phyloP scores from a whole-genome alignment of 2,888 invertebrate genomes.

The Sialis fuliginosa region DNA sequence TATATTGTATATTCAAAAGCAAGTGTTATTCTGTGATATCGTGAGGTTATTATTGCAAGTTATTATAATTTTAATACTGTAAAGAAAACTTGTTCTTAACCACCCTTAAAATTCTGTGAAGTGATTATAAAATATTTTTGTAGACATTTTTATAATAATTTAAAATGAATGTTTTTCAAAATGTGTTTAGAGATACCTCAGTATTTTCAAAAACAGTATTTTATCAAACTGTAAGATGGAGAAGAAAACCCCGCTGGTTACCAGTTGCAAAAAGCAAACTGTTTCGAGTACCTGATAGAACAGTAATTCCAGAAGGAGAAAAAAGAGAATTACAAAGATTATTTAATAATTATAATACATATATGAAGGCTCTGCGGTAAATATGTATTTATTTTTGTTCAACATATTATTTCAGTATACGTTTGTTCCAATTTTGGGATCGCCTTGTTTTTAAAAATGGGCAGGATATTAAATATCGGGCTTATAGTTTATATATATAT shows the following conservation, averaged over 20 bases:
- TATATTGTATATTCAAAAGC: too few relatives aligned
- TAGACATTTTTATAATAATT: not conserved
- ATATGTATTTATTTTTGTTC: not conserved
- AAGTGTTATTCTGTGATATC: too few relatives aligned
- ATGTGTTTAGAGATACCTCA: not conserved
- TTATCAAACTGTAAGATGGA: slow-evolving; percentile 29
- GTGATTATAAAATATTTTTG: too few relatives aligned
- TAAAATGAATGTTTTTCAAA: not conserved
- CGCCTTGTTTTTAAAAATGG: too few relatives aligned
- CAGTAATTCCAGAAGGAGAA: slow-evolving; percentile 42
- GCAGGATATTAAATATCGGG: too few relatives aligned
- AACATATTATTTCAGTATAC: not conserved
- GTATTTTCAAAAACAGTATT: not conserved
- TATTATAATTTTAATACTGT: too few relatives aligned
- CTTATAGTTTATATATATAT: too few relatives aligned
- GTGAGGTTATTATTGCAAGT: too few relatives aligned
- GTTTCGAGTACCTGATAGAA: slow-evolving; percentile 47
- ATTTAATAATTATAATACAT: slow-evolving; percentile 47
- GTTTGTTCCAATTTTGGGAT: not conserved
- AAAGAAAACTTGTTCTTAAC: too few relatives aligned
- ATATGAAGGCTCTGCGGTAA: slow-evolving; percentile 25
- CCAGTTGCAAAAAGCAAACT: slow-evolving; percentile 65
- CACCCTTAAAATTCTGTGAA: too few relatives aligned
- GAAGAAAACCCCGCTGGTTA: slow-evolving; percentile 62
- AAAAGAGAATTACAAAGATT: slow-evolving; percentile 43